phyloP scores from a whole-genome alignment of 2,797 vertebrate genomes.

The Peromyscus melanophrys region DNA sequence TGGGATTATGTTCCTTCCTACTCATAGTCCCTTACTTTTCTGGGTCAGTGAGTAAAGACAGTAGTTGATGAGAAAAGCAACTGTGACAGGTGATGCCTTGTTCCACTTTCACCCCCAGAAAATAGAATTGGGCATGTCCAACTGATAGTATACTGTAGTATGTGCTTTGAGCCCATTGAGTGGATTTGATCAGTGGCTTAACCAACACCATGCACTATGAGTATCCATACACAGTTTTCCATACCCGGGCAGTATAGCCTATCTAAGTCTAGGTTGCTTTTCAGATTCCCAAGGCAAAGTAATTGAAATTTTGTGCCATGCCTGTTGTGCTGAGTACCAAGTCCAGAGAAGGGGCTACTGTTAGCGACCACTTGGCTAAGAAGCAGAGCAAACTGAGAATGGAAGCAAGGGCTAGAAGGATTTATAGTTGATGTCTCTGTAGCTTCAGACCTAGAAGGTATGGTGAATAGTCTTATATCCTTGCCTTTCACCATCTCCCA shows the following conservation, averaged over 20 bases:
- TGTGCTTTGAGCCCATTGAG: neutral
- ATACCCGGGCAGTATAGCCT: neutral
- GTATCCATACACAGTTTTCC: neutral
- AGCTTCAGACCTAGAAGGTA: slow-evolving; percentile 63
- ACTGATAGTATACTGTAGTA: neutral
- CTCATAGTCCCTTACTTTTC: neutral
- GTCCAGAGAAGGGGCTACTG: neutral
- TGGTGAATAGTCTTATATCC: neutral
- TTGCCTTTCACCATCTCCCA: neutral
- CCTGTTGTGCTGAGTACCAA: neutral
- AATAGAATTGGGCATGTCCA: neutral
- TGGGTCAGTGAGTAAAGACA: neutral
- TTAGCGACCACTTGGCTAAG: neutral
- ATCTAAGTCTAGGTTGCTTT: neutral
- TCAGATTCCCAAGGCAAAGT: neutral
- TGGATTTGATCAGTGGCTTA: slow-evolving; percentile 3
- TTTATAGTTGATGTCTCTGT: neutral
- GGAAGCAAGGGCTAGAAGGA: neutral
- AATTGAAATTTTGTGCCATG: neutral
- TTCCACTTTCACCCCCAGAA: neutral
- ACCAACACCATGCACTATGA: neutral
- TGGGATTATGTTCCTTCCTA: neutral
- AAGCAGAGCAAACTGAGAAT: slow-evolving; percentile 51
- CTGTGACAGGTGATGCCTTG: neutral
- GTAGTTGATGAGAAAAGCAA: neutral